These are phyloP conservation scores for Triops cancriformis DNA, from an alignment of 1,140 invertebrate genomes.

Conservation along the genomic window DNA sequence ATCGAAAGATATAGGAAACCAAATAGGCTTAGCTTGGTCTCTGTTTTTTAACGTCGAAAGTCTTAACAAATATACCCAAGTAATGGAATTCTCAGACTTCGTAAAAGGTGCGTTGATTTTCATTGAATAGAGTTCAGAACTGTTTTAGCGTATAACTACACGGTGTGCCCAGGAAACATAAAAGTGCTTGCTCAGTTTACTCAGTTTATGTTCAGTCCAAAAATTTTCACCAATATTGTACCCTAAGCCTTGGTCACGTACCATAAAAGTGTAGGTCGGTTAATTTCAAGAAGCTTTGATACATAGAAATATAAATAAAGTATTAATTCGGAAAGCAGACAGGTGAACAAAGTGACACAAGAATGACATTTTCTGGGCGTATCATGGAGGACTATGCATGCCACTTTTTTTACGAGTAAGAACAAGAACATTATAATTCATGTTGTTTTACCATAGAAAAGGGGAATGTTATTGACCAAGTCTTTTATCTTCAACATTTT, in stretches of 20 bases:
- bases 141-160: too few relatives aligned
- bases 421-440: background rate
- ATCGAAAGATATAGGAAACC: conserved; percentile 44
- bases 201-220: too few relatives aligned
- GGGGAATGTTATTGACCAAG: conserved; percentile 53
- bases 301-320: too few relatives aligned
- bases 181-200: too few relatives aligned
- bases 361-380: too few relatives aligned
- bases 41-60: conserved; percentile 79
- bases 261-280: too few relatives aligned
- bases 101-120: conserved; percentile 48
- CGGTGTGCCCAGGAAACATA: background rate
- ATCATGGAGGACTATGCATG: background rate
- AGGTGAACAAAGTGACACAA: too few relatives aligned
- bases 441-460: conserved; percentile 37
- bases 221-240: too few relatives aligned
- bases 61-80: conserved; percentile 67
- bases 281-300: too few relatives aligned
- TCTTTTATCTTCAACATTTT: conserved; percentile 78
- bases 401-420: background rate
- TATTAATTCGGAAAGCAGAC: too few relatives aligned
- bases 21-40: conserved; percentile 59
- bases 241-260: too few relatives aligned
- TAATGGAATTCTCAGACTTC: conserved; percentile 80
- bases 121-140: too few relatives aligned